These are phyloP conservation scores for Leptocoma aspasia DNA, from an alignment of 2,113 vertebrate genomes.

Conservation along the genomic window DNA sequence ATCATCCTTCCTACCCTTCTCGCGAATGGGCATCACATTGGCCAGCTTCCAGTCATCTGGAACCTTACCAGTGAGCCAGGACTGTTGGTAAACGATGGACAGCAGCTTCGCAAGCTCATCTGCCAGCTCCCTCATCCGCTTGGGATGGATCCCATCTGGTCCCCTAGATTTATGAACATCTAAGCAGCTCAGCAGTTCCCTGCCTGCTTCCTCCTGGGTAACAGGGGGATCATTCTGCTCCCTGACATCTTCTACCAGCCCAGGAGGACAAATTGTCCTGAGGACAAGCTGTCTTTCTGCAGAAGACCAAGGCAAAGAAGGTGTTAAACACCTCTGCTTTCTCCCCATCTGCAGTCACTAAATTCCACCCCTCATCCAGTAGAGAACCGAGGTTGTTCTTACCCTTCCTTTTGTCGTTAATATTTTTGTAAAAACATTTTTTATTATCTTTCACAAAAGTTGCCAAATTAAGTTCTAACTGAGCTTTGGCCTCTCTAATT, in stretches of 20 bases:
- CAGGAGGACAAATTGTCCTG: not conserved
- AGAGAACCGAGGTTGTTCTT: not conserved
- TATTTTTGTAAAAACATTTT: not conserved
- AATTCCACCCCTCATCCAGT: not conserved
- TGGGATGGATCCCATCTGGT: too few relatives aligned
- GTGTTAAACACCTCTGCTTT: not conserved
- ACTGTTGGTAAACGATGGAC: not conserved
- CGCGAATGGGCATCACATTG: not conserved
- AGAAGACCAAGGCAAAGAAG: not conserved
- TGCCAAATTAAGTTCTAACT: not conserved
- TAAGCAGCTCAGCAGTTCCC: not conserved
- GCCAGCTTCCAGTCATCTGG: not conserved
- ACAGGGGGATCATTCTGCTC: not conserved
- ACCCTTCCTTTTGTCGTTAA: not conserved
- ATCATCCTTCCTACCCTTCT: not conserved
- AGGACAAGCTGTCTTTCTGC: not conserved
- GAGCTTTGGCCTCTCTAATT: not conserved
- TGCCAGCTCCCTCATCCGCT: not conserved
- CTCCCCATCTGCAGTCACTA: not conserved
- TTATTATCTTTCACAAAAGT: not conserved
- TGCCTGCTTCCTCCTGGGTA: not conserved
- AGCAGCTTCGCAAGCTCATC: rapidly evolving
- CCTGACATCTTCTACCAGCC: not conserved
- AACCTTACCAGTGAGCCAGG: not conserved
- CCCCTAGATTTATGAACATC: not conserved